A percentile compares a stretch with the other conserved stretches of the same genome.
Evolutionary conservation across 2,797 vertebrate genomes (phyloP).

Genomic region (Peromyscus melanophrys): DNA sequence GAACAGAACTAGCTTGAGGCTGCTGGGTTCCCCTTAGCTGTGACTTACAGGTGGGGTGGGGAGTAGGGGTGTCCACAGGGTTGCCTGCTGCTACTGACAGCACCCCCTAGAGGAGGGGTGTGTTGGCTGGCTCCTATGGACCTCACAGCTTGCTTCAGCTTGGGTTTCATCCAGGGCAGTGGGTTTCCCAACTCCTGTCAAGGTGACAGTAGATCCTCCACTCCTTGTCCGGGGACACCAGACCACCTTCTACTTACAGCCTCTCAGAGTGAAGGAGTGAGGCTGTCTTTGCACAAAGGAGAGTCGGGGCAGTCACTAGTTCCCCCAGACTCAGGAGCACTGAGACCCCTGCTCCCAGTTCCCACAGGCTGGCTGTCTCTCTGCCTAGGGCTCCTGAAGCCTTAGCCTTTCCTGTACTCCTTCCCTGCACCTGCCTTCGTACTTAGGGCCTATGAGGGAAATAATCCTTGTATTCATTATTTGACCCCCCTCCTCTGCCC

Average conservation of each 20-base stretch:
- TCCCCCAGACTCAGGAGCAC: not conserved
- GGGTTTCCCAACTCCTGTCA: slow-evolving; percentile 6
- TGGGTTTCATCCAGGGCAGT: not conserved
- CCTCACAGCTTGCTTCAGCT: not conserved
- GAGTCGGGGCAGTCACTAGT: not conserved
- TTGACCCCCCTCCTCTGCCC: slow-evolving; percentile 42
- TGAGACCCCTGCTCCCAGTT: not conserved
- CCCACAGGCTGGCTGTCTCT: not conserved
- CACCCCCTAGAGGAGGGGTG: not conserved
- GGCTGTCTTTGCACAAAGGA: not conserved
- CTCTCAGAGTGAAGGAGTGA: not conserved
- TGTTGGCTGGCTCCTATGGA: not conserved
- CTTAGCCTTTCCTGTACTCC: not conserved
- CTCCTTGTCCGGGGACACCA: not conserved
- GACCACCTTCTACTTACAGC: not conserved
- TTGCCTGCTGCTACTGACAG: not conserved
- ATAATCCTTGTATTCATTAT: slow-evolving; percentile 74
- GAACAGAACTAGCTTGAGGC: not conserved
- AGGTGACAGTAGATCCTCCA: not conserved
- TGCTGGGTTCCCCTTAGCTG: not conserved
- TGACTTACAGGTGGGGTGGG: not conserved
- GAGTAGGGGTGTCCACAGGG: too few species aligned
- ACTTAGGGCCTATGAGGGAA: slow-evolving; percentile 61
- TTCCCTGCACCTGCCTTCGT: slow-evolving; percentile 69
- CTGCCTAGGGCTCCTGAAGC: not conserved